phyloP scores from a whole-genome alignment of 2,797 vertebrate genomes.

The Microhierax caerulescens region DNA sequence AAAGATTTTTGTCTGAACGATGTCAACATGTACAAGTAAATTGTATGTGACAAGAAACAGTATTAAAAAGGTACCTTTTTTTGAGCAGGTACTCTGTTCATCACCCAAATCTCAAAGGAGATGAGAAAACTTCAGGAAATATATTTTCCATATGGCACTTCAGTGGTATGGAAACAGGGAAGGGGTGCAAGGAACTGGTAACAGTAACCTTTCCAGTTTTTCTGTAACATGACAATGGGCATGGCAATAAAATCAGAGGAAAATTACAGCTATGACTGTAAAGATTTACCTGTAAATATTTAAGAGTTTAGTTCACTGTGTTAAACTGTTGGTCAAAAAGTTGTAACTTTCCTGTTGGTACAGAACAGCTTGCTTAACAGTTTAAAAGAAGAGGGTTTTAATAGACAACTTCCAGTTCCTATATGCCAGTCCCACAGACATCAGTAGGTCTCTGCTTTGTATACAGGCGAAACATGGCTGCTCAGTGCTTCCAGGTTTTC shows the following conservation, averaged over 20 bases:
- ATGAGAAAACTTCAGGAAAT: background rate
- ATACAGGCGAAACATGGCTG: accelerated
- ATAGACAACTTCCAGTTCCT: background rate
- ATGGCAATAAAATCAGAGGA: background rate
- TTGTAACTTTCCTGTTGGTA: background rate
- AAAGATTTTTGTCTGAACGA: background rate
- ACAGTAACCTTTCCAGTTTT: background rate
- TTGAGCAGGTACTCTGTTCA: background rate
- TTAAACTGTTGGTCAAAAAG: background rate
- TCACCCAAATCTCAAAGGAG: background rate
- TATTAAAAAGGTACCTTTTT: background rate
- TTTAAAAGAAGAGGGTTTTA: background rate
- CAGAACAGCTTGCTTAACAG: background rate
- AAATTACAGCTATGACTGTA: background rate
- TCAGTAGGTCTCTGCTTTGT: background rate
- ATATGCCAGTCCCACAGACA: background rate
- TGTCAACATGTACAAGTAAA: background rate
- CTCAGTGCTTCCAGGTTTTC: background rate
- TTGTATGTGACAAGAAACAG: background rate
- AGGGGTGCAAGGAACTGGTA: background rate
- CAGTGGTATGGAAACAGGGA: background rate
- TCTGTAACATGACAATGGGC: background rate
- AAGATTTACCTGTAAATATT: background rate
- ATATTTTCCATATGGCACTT: background rate
- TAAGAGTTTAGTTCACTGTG: background rate